A percentile compares a stretch with the other conserved stretches of the same genome.
phyloP scores from a whole-genome alignment of 2,113 vertebrate genomes.

The Misgurnus mizolepis region DNA sequence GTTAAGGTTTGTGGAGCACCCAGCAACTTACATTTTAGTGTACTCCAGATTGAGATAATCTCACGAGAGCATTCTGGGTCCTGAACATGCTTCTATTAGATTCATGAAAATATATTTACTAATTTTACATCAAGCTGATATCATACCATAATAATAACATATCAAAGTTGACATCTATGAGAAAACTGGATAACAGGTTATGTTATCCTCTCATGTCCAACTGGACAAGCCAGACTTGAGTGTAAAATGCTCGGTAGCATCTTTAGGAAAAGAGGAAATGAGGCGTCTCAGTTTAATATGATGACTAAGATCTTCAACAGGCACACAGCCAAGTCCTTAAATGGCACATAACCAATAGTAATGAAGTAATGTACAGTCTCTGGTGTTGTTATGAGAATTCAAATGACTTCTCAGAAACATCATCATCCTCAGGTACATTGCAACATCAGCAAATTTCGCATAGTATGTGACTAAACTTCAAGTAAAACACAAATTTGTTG shows the following conservation, averaged over 20 bases:
- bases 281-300: slow-evolving; percentile 11
- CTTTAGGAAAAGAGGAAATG: slow-evolving; percentile 3
- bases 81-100: background rate
- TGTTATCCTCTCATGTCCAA: slow-evolving; percentile 39
- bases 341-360: background rate
- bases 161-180: slow-evolving; percentile 35
- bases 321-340: slow-evolving; percentile 7
- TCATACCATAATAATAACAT: background rate
- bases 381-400: background rate
- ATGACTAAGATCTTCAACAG: slow-evolving; percentile 1
- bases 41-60: background rate
- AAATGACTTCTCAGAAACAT: slow-evolving; percentile 10
- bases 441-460: background rate
- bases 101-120: background rate
- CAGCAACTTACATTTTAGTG: background rate
- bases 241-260: slow-evolving; percentile 3
- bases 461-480: background rate
- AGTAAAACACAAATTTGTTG: background rate
- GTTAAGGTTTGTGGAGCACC: background rate
- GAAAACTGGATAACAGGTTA: slow-evolving; percentile 44
- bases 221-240: slow-evolving; percentile 3
- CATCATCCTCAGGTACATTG: background rate
- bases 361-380: background rate
- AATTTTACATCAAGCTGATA: background rate
- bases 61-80: background rate